Conservation (phyloP, 2,888 invertebrate species). For the Autographa pulchrina region DNA sequence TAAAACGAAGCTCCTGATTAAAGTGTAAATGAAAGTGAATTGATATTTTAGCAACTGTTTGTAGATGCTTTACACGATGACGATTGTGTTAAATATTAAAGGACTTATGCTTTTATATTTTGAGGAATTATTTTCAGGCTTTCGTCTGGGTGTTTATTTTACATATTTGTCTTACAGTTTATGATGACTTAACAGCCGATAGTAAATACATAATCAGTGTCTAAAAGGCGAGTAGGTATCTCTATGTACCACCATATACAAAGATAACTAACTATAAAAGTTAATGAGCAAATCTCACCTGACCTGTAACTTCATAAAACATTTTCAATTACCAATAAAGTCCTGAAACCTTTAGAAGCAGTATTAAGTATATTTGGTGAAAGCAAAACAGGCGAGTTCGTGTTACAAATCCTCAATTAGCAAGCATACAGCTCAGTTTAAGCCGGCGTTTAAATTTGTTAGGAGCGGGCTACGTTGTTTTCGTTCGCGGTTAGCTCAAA, state of each 20-base stretch:
- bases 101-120: conserved; percentile 52
- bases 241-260: too few relatives aligned
- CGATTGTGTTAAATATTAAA: conserved; percentile 67
- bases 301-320: not conserved
- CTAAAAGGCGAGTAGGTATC: too few relatives aligned
- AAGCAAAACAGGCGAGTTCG: conserved; percentile 77
- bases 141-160: not conserved
- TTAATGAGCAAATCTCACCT: not conserved
- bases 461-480: conserved; percentile 79
- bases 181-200: too few relatives aligned
- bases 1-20: conserved; percentile 80
- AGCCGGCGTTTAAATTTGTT: conserved; percentile 88
- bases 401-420: conserved; percentile 88
- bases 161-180: too few relatives aligned
- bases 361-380: conserved; percentile 61
- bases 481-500: conserved; percentile 71
- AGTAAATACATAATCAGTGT: too few relatives aligned
- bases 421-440: conserved; percentile 84
- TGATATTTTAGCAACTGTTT: conserved; percentile 79
- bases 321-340: conserved; percentile 43
- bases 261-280: not conserved
- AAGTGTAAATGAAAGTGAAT: conserved; percentile 82
- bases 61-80: conserved; percentile 67
- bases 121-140: conserved; percentile 30
- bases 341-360: conserved; percentile 30